These are phyloP conservation scores for Malurus splendens DNA, from an alignment of 2,797 vertebrate genomes.

Conservation along the genomic window DNA sequence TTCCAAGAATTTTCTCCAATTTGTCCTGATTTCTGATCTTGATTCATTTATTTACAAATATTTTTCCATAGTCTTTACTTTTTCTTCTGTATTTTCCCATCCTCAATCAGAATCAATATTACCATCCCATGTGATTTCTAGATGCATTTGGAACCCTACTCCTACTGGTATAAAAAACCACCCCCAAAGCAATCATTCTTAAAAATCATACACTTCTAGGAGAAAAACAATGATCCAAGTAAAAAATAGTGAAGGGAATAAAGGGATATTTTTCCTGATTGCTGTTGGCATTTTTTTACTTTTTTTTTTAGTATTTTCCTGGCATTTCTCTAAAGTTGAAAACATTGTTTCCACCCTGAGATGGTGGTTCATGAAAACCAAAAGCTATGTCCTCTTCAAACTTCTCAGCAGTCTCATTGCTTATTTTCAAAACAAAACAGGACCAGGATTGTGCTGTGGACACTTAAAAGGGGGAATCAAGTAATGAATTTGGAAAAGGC, in stretches of 20 bases:
- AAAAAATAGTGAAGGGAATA: background rate
- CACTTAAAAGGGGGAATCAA: background rate
- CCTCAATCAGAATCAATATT: background rate
- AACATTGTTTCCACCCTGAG: background rate
- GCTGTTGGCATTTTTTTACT: background rate
- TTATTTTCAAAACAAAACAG: background rate
- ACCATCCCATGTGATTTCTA: background rate
- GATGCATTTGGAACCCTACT: background rate
- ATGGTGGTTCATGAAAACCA: background rate
- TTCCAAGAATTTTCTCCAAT: background rate
- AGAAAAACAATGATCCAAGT: background rate
- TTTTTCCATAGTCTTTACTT: background rate
- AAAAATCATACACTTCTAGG: background rate
- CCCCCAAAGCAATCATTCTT: background rate
- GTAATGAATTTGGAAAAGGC: background rate
- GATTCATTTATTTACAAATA: background rate
- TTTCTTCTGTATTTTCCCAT: background rate
- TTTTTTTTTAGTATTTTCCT: background rate
- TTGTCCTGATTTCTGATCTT: background rate
- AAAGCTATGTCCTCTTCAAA: background rate
- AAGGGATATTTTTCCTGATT: fast-evolving
- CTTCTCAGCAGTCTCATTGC: background rate
- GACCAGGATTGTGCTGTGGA: background rate
- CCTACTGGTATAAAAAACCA: background rate
- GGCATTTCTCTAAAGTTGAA: background rate